Conservation (phyloP, 2,113 vertebrate species). For the Rhegmatorhina hoffmannsi region DNA sequence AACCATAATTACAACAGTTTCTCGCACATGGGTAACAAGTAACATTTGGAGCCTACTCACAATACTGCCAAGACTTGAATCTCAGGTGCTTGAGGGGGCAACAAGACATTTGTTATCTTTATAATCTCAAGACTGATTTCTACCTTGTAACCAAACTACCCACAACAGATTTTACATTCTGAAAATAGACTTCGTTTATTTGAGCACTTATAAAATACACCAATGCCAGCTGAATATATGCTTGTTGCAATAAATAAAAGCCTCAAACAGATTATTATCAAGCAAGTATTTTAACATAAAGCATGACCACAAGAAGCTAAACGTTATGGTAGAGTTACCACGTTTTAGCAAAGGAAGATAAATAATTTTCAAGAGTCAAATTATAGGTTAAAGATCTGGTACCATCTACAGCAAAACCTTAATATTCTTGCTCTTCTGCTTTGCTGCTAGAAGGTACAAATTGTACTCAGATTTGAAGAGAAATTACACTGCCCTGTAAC, state of each 20-base stretch:
- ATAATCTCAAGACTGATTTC: neutral
- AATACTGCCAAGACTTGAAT: neutral
- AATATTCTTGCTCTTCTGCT: neutral
- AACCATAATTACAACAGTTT: neutral
- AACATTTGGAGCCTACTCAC: neutral
- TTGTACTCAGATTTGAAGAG: neutral
- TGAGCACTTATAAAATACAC: neutral
- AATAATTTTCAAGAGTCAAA: neutral
- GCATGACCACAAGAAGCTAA: neutral
- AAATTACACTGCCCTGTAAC: neutral
- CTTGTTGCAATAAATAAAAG: neutral
- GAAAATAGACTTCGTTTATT: neutral
- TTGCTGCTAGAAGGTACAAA: neutral
- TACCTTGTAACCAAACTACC: neutral
- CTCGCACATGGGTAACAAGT: neutral
- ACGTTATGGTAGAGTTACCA: neutral
- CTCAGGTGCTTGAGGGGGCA: neutral
- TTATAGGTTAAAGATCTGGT: neutral
- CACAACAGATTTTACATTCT: neutral
- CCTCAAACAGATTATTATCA: neutral
- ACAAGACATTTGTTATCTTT: neutral
- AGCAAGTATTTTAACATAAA: neutral
- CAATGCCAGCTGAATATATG: neutral
- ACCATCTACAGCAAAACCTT: neutral
- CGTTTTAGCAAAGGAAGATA: neutral